These are phyloP conservation scores for Cynopterus sphinx DNA, from an alignment of 2,797 vertebrate species.

Conservation along the genomic window DNA sequence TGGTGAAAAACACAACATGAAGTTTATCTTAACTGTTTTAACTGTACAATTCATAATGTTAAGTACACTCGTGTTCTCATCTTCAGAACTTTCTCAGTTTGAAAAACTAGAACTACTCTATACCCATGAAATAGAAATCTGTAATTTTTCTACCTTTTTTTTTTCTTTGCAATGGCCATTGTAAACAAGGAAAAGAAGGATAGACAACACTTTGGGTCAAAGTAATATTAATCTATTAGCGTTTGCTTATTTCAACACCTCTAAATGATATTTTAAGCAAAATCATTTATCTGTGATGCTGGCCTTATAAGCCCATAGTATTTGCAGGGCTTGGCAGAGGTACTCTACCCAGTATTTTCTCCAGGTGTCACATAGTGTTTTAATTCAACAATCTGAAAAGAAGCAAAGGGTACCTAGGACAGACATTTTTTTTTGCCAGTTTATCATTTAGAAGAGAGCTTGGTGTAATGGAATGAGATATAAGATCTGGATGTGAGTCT, in stretches of 20 bases:
- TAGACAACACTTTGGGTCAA: background rate
- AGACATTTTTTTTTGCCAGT: background rate
- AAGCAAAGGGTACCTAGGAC: background rate
- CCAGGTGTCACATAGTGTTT: background rate
- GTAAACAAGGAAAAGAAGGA: background rate
- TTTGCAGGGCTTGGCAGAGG: background rate
- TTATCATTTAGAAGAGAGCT: background rate
- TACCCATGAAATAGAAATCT: background rate
- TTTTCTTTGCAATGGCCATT: background rate
- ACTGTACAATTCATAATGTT: background rate
- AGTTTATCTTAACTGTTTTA: background rate
- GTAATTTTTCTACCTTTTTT: background rate
- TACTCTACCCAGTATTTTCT: background rate
- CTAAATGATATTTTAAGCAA: background rate
- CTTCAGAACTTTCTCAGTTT: background rate
- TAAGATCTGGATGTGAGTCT: background rate
- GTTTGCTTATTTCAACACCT: background rate
- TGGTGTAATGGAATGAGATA: background rate
- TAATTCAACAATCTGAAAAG: background rate
- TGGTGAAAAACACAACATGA: background rate
- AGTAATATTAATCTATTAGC: background rate
- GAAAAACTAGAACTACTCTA: background rate
- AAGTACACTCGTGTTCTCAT: background rate
- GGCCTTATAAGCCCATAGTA: background rate
- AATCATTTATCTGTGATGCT: background rate